Conservation (phyloP, 2,797 vertebrate species). For the Bradypodion ventrale region DNA sequence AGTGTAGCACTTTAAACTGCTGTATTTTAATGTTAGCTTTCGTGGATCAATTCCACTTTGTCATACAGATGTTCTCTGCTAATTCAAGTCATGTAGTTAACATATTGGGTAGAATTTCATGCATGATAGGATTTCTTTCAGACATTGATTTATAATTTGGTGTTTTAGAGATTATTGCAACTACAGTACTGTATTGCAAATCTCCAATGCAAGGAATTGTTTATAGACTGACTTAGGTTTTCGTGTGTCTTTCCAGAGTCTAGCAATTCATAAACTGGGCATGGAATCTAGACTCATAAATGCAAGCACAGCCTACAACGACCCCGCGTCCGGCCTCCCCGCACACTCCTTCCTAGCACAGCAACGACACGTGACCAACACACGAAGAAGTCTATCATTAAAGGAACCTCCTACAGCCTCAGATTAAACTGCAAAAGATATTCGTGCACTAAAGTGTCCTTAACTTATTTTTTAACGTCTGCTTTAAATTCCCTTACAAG, state of each 20-base stretch:
- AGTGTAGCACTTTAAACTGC: no score
- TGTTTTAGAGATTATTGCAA: no score
- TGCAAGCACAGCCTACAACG: conserved; percentile 68
- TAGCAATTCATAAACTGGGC: conserved; percentile 91
- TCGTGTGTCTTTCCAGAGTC: conserved; percentile 78
- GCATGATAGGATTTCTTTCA: neutral
- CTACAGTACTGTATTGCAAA: no score
- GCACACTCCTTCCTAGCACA: conserved; percentile 92
- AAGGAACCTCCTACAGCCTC: conserved; percentile 82
- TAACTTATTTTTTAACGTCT: conserved; percentile 77
- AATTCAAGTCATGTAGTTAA: neutral
- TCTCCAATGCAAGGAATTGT: neutral
- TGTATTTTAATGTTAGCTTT: no score
- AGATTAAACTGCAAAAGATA: conserved; percentile 80
- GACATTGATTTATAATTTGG: neutral
- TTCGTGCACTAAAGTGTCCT: conserved; percentile 89
- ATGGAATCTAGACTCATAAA: conserved; percentile 89
- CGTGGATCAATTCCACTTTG: no score
- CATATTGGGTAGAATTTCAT: neutral
- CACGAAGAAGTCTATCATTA: conserved; percentile 83
- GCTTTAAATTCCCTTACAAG: conserved; percentile 45
- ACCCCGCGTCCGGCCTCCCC: conserved; percentile 51
- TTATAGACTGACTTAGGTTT: neutral
- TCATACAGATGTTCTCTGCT: no score
- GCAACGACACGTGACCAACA: conserved; percentile 91